Base-by-base conservation (phyloP, 2,888 invertebrate species). In the Latheticus oryzae region DNA sequence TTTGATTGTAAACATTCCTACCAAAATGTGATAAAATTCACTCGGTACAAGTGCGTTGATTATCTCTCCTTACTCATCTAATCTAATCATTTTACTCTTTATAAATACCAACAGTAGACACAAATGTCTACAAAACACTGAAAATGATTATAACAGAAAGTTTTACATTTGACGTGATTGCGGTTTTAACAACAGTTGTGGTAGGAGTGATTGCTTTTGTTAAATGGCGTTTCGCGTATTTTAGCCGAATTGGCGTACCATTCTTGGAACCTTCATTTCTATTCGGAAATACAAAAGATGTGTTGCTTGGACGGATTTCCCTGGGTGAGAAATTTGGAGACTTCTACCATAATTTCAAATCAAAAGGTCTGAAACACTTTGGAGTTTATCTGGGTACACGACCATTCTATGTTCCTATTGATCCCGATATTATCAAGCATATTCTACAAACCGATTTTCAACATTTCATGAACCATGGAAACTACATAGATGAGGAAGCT, bases 401-500 rank as follows among this genome's bases (percentile, higher is more conserved):
- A 28, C 71, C 73, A 2, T 45, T 65, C 24, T 72, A 68, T 48
- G 58, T 75, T 1, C 69, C 72, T 2, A 63, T 73, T 2, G 72
- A 73, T 58, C 58, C 67, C 4, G 67, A 69, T 2, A 60, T 72
- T 3, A 63, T 74, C 5, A 75, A 74, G 56, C 78, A 80, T 37
- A 78, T 88, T 9, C 66, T 87, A 63, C 81, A 83, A 32, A 83
- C 81, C 58, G 86, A 87, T 64, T 87, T 85, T 61, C 51, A 61
- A 9, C 43, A 65, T 21, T 71, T 71, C 37, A 61, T 63, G 5
- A 69, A 70, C 53, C 71, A 68, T 23, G 70, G 69, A 85, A 85
- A 82, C 7, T 83, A 82, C 64, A 76, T 74, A 3, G 83, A 86
- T 42, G 84, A 84, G 32, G 73, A 80, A 5, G 77, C 79, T 1